These are phyloP conservation scores for Vulpes ferrilata DNA, from an alignment of 2,113 vertebrate species.

Conservation along the genomic window DNA sequence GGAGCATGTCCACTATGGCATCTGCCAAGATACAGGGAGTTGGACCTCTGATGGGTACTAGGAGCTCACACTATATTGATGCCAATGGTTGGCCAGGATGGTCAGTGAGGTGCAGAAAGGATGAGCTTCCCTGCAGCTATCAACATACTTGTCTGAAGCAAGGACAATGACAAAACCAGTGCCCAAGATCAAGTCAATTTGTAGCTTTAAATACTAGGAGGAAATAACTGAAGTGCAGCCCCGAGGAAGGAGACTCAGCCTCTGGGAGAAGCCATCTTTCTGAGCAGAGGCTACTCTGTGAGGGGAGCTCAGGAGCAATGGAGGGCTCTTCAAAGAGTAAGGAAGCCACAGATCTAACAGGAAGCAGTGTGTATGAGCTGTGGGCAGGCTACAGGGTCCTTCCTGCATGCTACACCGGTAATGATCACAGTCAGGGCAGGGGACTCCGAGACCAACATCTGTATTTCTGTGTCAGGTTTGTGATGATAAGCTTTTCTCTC, in stretches of 20 bases:
- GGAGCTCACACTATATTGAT: background rate
- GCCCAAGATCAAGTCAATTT: rapidly evolving
- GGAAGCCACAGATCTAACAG: background rate
- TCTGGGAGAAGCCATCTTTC: background rate
- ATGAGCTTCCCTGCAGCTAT: background rate
- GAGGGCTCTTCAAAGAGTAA: background rate
- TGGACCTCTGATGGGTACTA: background rate
- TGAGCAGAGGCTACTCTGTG: background rate
- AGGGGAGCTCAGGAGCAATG: background rate
- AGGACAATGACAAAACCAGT: background rate
- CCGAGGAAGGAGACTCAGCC: background rate
- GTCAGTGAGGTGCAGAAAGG: background rate
- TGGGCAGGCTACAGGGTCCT: background rate
- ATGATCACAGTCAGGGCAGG: background rate
- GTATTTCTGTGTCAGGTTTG: background rate
- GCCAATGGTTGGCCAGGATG: background rate
- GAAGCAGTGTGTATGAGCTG: background rate
- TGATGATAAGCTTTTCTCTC: background rate
- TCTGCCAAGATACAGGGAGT: background rate
- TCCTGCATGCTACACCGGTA: background rate
- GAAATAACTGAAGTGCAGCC: background rate
- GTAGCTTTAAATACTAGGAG: background rate
- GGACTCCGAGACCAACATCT: background rate
- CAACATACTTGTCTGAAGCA: background rate
- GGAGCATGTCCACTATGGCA: background rate